These are phyloP conservation scores for Laothoe populi DNA, from an alignment of 2,888 invertebrate genomes.

Conservation along the genomic window DNA sequence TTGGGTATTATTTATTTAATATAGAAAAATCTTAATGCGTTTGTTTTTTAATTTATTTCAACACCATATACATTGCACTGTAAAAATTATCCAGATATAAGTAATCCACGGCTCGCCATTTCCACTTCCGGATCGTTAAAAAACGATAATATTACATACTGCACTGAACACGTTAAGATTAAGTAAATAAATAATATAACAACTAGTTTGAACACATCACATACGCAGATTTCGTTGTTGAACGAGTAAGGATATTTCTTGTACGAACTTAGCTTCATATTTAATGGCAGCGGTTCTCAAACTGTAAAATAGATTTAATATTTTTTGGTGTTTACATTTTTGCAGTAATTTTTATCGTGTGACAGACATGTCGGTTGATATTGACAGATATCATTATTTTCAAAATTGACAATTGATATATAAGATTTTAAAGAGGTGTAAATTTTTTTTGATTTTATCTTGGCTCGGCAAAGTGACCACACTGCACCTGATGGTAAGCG, in stretches of 20 bases:
- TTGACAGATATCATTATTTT: neutral
- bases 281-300: neutral
- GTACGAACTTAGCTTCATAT: slow-evolving; percentile 32
- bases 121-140: slow-evolving; percentile 57
- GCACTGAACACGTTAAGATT: slow-evolving; percentile 56
- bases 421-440: no score
- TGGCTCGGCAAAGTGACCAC: no score
- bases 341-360: neutral
- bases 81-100: slow-evolving; percentile 34
- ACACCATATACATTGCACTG: neutral
- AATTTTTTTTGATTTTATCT: no score
- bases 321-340: neutral
- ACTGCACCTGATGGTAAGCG: no score
- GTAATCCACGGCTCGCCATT: slow-evolving; percentile 55
- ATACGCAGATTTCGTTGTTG: slow-evolving; percentile 48
- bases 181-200: slow-evolving; percentile 52
- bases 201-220: slow-evolving; percentile 53
- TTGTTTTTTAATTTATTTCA: no score
- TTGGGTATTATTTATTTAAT: no score
- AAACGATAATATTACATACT: slow-evolving; percentile 54
- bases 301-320: neutral
- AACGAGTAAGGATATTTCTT: slow-evolving; percentile 51
- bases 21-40: no score
- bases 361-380: neutral
- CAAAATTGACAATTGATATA: no score